A percentile compares a stretch with the other conserved stretches of the same genome.
Conservation (phyloP, 2,797 vertebrate species). For the Microtus agrestis region DNA sequence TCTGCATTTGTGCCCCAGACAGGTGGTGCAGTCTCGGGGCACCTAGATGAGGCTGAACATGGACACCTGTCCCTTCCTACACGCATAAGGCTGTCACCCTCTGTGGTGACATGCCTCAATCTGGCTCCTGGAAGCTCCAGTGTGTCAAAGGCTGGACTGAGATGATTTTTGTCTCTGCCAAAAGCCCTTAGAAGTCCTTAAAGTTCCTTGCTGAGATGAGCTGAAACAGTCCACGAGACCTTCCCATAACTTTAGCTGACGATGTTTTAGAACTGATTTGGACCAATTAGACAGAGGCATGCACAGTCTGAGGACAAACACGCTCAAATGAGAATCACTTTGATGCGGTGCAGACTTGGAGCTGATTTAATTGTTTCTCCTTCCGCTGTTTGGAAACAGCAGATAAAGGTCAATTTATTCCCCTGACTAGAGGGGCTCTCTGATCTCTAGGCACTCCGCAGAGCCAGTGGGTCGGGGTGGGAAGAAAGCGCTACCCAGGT, state of each 20-base stretch:
- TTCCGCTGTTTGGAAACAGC: background rate
- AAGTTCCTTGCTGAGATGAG: background rate
- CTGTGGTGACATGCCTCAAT: background rate
- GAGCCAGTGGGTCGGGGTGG: background rate
- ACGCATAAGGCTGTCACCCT: background rate
- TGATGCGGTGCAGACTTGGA: background rate
- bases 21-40: rapidly evolving
- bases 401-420: background rate
- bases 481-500: too few relatives aligned
- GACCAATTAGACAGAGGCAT: rapidly evolving
- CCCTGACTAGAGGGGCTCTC: background rate
- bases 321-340: rapidly evolving
- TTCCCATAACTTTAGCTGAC: background rate
- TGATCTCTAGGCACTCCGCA: background rate
- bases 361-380: background rate
- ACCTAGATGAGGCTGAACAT: background rate
- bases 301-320: rapidly evolving
- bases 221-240: background rate
- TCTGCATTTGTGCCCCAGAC: rapidly evolving
- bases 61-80: background rate
- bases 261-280: rapidly evolving
- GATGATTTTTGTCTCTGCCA: background rate
- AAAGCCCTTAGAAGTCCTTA: background rate
- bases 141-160: background rate
- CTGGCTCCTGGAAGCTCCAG: too few relatives aligned